Conservation (phyloP, 2,797 vertebrate species). For the Bovichtus variegatus region DNA sequence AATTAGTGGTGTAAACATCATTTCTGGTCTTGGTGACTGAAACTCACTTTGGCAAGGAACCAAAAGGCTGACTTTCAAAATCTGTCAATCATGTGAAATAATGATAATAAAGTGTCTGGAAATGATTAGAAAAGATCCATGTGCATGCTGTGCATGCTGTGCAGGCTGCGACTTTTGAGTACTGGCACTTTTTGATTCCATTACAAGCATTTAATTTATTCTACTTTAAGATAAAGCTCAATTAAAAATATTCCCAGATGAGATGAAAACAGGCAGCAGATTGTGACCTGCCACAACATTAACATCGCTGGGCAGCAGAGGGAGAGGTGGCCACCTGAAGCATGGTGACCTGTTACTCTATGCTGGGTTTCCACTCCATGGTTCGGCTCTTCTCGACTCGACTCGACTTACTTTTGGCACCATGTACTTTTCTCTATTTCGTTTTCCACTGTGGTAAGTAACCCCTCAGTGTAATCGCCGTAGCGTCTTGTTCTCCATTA, state of each 20-base stretch:
- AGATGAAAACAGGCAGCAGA: slow-evolving; percentile 3
- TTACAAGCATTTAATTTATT: neutral
- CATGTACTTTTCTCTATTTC: too few species aligned
- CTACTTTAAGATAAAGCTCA: neutral
- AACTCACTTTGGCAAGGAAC: neutral
- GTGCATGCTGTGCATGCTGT: neutral
- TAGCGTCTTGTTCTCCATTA: too few species aligned
- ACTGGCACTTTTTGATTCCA: neutral
- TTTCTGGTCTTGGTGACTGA: neutral
- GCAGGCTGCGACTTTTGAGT: neutral
- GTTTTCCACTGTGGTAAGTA: too few species aligned
- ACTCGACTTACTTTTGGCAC: too few species aligned
- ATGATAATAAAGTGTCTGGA: neutral
- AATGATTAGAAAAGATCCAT: neutral
- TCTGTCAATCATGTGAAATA: neutral
- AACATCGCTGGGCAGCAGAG: neutral
- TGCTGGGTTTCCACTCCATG: too few species aligned
- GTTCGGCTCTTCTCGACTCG: too few species aligned
- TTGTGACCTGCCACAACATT: neutral
- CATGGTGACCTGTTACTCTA: neutral
- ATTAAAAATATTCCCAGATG: slow-evolving; percentile 12
- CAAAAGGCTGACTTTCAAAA: neutral
- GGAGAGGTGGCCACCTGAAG: neutral
- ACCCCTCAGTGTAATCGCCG: too few species aligned
- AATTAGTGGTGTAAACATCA: neutral